Evolutionary conservation across 2,888 invertebrate genomes (phyloP), one percentile per base, ranked within the genome.

Genomic region (Xestia ashworthii): DNA sequence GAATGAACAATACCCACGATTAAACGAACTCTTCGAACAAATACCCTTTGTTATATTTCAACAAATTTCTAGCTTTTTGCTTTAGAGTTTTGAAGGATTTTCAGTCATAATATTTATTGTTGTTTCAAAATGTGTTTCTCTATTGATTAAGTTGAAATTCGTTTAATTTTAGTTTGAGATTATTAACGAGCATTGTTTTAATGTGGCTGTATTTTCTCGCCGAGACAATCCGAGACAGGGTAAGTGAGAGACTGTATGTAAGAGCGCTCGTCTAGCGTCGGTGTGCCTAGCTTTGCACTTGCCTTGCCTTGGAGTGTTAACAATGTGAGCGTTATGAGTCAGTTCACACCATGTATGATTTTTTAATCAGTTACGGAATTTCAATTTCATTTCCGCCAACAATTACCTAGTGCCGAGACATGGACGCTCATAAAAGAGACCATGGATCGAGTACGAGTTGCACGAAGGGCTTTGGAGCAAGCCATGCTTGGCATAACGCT

Each of bases 1-100:
- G 65, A 41, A 55, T 48, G 60, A 82, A 81, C 82, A 80, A 76
- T 70, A 67, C 70, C 53, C 48, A 14, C n/a, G 46, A 58, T 81
- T 41, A 60, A 46, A 58, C 11, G 5, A 68, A 81, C 44, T 75
- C 58, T 58, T 69, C 6, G 44, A 55, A 71, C 67, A 71, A 53
- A 71, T 69, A 48, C 46, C 68, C 41, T 69, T 78, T 82, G 82
- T 81, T 72, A 22, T 38, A 58, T 55, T 65, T 58, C 46, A 53
- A 46, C 32, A 53, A 80, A 64, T 46, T 80, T 72, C n/a, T 16
- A 50, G 62, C 53, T 32, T 38, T 8, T 66, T 55, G 58, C n/a
- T 60, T n/a, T n/a, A n/a, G n/a, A n/a, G n/a, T n/a, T n/a, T 41
- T n/a, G 67, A 76, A 80, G n/a, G 73, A 65, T 64, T 67, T 76